Evolutionary conservation across 2,797 vertebrate genomes (phyloP).

Genomic region (Alectoris magna): DNA sequence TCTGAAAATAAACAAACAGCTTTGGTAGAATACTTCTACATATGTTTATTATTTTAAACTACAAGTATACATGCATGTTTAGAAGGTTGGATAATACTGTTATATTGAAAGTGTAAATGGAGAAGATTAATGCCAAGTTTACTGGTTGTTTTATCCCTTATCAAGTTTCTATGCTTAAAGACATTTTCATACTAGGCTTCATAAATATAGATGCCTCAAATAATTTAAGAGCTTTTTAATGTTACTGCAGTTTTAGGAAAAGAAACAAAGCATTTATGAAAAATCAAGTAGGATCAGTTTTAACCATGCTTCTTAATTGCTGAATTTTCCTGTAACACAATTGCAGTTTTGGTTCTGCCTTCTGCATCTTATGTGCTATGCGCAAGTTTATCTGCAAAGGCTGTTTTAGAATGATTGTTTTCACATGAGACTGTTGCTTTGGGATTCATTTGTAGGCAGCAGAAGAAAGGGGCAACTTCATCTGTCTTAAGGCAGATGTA

Average conservation of each 20-base stretch:
- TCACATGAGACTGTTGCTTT: not conserved
- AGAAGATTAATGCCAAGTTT: not conserved
- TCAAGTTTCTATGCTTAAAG: not conserved
- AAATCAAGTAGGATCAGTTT: not conserved
- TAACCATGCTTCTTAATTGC: not conserved
- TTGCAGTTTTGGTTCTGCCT: not conserved
- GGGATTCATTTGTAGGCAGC: not conserved
- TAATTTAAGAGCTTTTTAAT: not conserved
- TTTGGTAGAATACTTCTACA: not conserved
- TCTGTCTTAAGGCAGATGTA: not conserved
- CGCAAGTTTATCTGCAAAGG: not conserved
- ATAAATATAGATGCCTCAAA: not conserved
- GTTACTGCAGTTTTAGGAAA: not conserved
- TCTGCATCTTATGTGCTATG: not conserved
- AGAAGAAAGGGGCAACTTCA: not conserved
- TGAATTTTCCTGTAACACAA: not conserved
- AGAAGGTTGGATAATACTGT: not conserved
- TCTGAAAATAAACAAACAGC: not conserved
- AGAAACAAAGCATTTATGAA: not conserved
- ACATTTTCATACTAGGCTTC: rapidly evolving
- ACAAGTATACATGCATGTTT: not conserved
- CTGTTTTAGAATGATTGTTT: not conserved
- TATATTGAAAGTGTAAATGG: not conserved
- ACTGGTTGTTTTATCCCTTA: not conserved
- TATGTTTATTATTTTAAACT: not conserved